Evolutionary conservation across 1,140 invertebrate species (phyloP), one percentile per base, ranked within the genome.

Genomic region (Zaprionus lachaisei): DNA sequence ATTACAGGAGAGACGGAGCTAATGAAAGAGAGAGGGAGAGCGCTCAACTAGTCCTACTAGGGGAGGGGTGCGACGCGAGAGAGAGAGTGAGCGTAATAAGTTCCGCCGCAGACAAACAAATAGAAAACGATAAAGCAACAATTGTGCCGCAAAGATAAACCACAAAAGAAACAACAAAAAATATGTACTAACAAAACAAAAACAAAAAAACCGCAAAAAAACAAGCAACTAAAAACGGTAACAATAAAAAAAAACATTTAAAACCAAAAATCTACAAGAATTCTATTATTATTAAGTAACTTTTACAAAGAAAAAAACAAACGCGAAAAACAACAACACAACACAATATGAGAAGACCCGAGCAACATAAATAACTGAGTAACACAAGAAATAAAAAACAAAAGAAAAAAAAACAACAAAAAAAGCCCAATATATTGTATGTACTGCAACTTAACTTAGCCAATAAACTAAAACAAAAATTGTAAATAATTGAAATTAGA

Each of bases 181-280:
- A 11, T 44, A 74, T 68, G 44, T 71, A 70, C 38, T 64, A 74
- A 63, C 62, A 78, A 55, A 20, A 61, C n/a, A 47, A 61, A 60
- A 34, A 34, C 9, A 34, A 58, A 49, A 65, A 12, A 87, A 83
- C 78, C 61, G 84, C 57, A 72, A 70, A 73, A 73, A 81, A 83
- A 77, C 77, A 57, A 76, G 73, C 57, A 77, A 79, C 72, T 75
- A 75, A 66, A 76, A 89, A 89, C 85, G 85, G 75, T 84, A 89
- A 89, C 84, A 89, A 83, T 81, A 84, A 89, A 89, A 20, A 20
- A 85, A 90, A 90, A 89, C 85, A 89, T 89, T 87, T 85, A 90
- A 85, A 81, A 91, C 81, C 91, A 85, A 87, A 91, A 91, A 89
- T 89, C 85, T 89, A 89, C 84, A 90, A 89, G 81, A 89, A 89